Evolutionary conservation across 1,140 invertebrate genomes (phyloP).

Genomic region (Bombus difficillimus): DNA sequence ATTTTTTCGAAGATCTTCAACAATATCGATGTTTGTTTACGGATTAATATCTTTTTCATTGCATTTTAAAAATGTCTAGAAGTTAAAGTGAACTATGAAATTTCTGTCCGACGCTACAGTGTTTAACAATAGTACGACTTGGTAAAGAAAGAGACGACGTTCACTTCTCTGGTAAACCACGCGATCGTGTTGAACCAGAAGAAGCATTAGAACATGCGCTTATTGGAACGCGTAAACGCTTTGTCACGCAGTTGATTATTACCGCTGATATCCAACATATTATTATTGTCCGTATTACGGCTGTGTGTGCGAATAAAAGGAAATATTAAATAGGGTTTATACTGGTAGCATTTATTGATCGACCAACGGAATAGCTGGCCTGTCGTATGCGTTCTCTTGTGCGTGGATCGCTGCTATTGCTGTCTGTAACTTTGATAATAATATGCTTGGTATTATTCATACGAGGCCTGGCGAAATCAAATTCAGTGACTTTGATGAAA

Average conservation of each 20-base stretch:
- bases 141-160: background rate
- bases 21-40: no score
- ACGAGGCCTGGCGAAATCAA: background rate
- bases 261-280: background rate
- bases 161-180: background rate
- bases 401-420: constrained; percentile 11
- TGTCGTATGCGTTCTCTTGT: constrained; percentile 8
- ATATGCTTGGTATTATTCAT: constrained; percentile 3
- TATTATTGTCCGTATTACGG: constrained; percentile 19
- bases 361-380: background rate
- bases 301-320: constrained; percentile 20
- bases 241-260: constrained; percentile 8
- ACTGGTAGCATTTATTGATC: constrained; percentile 46
- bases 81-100: background rate
- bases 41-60: no score
- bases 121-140: background rate
- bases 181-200: background rate
- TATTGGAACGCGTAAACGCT: constrained; percentile 9
- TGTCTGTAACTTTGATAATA: constrained; percentile 14
- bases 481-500: constrained; percentile 22
- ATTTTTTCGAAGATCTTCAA: no score
- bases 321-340: constrained; percentile 46
- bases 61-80: no score
- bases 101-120: no score
- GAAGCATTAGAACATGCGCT: background rate